Evolutionary conservation across 64 coral and sea anemone species (phyloP), one percentile per base, ranked within the genome.

Genomic region (Montipora sp.): DNA sequence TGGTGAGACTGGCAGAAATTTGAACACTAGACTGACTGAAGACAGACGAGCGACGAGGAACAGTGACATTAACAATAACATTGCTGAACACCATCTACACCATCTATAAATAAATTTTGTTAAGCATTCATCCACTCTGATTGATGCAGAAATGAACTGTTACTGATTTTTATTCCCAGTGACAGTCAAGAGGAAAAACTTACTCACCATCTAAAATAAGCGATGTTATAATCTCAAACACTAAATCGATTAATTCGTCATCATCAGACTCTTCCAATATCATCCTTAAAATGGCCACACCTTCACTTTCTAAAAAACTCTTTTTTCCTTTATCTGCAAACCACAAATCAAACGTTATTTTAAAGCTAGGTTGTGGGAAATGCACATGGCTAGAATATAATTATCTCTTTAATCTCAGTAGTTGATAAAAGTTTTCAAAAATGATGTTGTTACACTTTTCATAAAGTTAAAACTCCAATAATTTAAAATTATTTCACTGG

Each of bases 151-250:
- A 12, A 63, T 63, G 9, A 71, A 71, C 3, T 3, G 20, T 71
- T 3, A 71, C 5, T 71, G 0, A 27, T 27, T 27, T 27, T 27
- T 27, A 27, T 71, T 71, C 18, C 8, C 19, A 21, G 15, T 19
- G 13, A 73, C 20, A 12, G 10, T 51, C 8, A 10, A 19, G 12
- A 23, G 67, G 24, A 45, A 87, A 50, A 66, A 19, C 44, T 3
- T 6, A 80, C 90, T 92, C 49, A 94, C 95, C 95, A 83, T 97
- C 95, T 43, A 78, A 24, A 83, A 97, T 84, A 75, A 94, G 47
- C 51, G 86, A 88, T 0, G 95, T 75, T 10, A 94, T 85, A 23
- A 82, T 75, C 75, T 97, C 95, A 43, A 97, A 74, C 51, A 89
- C 49, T 51, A 87, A 75, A 49, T 97, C 92, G 70, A 90, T 87